Conservation (phyloP, 2,113 vertebrate genomes). For the Gymnogyps californianus region DNA sequence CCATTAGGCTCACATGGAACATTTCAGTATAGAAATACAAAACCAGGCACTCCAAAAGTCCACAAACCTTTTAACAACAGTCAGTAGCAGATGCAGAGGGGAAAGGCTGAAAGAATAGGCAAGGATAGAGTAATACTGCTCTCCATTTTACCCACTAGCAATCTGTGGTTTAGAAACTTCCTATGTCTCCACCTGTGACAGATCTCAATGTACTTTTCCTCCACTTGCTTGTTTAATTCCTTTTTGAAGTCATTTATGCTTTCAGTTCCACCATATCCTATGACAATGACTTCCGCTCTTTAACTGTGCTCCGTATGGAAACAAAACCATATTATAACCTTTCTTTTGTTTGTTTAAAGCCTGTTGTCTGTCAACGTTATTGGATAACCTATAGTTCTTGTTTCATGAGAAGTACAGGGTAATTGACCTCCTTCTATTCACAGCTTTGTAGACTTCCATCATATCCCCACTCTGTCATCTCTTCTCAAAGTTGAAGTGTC, state of each 20-base stretch:
- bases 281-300: background rate
- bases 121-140: background rate
- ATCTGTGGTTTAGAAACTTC: background rate
- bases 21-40: background rate
- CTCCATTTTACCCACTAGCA: background rate
- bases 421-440: background rate
- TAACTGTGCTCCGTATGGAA: background rate
- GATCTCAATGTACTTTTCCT: background rate
- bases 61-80: background rate
- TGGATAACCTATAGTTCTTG: background rate
- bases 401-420: background rate
- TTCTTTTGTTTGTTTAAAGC: background rate
- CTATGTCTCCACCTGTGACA: background rate
- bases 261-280: background rate
- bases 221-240: background rate
- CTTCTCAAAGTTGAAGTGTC: background rate
- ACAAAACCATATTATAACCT: background rate
- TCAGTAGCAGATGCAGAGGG: background rate
- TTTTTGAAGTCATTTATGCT: conserved; percentile 1
- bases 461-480: background rate
- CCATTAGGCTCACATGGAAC: background rate
- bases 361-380: background rate
- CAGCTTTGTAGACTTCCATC: background rate
- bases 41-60: background rate
- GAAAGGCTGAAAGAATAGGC: background rate